These are phyloP conservation scores for Lithophane semibrunnea DNA, from an alignment of 2,888 invertebrate species.

Conservation along the genomic window DNA sequence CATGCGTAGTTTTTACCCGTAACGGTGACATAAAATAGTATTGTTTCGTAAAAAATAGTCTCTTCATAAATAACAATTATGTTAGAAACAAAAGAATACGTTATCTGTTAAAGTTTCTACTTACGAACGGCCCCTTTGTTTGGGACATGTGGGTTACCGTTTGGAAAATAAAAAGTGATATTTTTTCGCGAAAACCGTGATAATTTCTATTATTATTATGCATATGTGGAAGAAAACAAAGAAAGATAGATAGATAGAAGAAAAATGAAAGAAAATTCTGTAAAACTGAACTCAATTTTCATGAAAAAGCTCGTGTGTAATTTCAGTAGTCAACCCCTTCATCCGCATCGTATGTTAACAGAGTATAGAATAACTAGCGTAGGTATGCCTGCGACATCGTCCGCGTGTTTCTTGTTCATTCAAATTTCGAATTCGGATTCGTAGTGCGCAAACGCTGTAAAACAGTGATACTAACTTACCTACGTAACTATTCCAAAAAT, in stretches of 20 bases:
- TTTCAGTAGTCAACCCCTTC: neutral
- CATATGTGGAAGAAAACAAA: neutral
- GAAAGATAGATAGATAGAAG: neutral
- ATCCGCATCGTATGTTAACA: neutral
- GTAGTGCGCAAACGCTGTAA: neutral
- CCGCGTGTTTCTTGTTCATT: too few relatives aligned
- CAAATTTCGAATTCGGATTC: neutral
- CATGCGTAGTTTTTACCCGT: conserved; percentile 84
- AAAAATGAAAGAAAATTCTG: neutral
- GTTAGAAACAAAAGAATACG: conserved; percentile 81
- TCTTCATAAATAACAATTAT: conserved; percentile 82
- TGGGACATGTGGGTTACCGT: conserved; percentile 47
- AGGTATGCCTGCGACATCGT: too few relatives aligned
- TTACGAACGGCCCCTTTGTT: conserved; percentile 30
- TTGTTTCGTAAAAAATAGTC: conserved; percentile 85
- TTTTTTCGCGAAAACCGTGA: conserved; percentile 14
- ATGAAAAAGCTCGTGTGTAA: neutral
- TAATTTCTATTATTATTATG: neutral
- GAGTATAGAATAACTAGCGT: too few relatives aligned
- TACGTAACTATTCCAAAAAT: neutral
- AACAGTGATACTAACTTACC: too few relatives aligned
- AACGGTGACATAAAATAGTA: conserved; percentile 86
- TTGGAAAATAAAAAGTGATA: conserved; percentile 39
- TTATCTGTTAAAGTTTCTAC: conserved; percentile 74
- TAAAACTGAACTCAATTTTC: neutral